Conservation (phyloP, 1,140 invertebrate genomes). For the Paramacrobiotus metropolitanus region DNA sequence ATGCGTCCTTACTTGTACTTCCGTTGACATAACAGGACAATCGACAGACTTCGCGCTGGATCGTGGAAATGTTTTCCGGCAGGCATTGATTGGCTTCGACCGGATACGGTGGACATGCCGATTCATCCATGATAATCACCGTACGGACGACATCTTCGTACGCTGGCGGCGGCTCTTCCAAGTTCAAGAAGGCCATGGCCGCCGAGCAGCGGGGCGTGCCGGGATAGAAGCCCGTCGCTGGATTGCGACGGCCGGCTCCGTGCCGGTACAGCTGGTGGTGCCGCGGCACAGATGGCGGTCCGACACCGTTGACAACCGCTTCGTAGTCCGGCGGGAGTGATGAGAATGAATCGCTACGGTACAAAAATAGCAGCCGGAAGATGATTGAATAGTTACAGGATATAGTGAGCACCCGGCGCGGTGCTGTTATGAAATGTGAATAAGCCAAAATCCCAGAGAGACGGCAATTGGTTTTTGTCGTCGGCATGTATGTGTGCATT, state of each 20-base stretch:
- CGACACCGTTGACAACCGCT: background rate
- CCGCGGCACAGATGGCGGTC: background rate
- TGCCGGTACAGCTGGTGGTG: background rate
- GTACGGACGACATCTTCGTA: background rate
- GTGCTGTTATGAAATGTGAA: too few relatives aligned
- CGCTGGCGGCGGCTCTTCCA: background rate
- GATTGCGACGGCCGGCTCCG: too few relatives aligned
- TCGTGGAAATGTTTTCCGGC: background rate
- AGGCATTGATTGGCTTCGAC: background rate
- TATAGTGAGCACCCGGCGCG: too few relatives aligned
- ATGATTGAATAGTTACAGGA: too few relatives aligned
- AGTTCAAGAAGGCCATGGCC: background rate
- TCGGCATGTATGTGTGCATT: too few relatives aligned
- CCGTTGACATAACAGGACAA: too few relatives aligned
- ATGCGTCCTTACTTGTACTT: too few relatives aligned
- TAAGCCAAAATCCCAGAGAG: too few relatives aligned
- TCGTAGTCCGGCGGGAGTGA: conserved; percentile 2
- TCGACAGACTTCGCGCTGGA: background rate
- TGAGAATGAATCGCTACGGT: background rate
- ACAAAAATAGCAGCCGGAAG: background rate
- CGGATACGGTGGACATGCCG: too few relatives aligned
- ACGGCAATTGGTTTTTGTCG: too few relatives aligned
- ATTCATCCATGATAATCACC: too few relatives aligned
- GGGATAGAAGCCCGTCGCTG: background rate
- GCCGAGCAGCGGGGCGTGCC: background rate